phyloP scores from a whole-genome alignment of 2,888 invertebrate genomes.

The Clunio marinus region DNA sequence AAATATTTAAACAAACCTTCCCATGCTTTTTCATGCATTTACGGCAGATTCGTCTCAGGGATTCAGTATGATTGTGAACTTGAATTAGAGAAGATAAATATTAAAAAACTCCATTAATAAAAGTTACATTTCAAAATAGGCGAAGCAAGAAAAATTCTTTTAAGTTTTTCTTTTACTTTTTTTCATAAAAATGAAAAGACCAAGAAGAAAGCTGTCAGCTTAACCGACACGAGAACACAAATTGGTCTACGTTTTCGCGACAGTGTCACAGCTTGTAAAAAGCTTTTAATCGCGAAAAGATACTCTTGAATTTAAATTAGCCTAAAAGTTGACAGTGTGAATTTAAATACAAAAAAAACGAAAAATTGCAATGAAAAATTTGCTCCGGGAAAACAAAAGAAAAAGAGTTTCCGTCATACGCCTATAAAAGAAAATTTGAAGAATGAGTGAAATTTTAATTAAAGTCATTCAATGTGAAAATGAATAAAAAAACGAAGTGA shows the following conservation, averaged over 20 bases:
- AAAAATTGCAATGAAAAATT: background rate
- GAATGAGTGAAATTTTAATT: background rate
- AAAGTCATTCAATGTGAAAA: background rate
- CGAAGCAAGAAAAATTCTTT: constrained; percentile 11
- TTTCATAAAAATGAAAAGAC: background rate
- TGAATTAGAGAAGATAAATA: constrained; percentile 27
- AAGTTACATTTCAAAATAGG: too few relatives aligned
- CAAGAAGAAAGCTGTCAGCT: background rate
- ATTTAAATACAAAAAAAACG: background rate
- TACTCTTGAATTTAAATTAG: background rate
- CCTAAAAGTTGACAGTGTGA: background rate
- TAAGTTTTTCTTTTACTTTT: background rate
- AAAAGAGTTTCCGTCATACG: background rate
- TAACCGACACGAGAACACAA: background rate
- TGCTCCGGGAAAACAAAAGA: background rate
- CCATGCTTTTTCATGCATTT: background rate
- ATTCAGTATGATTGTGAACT: constrained; percentile 35
- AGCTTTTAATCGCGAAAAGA: constrained; percentile 3
- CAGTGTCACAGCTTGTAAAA: constrained; percentile 15
- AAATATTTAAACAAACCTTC: background rate
- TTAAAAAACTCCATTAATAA: constrained; percentile 8
- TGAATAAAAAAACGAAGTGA: too few relatives aligned
- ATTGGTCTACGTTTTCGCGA: too few relatives aligned
- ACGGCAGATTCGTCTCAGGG: constrained; percentile 12
- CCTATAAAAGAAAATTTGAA: background rate